Evolutionary conservation across 2,797 vertebrate genomes (phyloP), one percentile per base, ranked within the genome.

Genomic region (Sphenopsis melanotis): DNA sequence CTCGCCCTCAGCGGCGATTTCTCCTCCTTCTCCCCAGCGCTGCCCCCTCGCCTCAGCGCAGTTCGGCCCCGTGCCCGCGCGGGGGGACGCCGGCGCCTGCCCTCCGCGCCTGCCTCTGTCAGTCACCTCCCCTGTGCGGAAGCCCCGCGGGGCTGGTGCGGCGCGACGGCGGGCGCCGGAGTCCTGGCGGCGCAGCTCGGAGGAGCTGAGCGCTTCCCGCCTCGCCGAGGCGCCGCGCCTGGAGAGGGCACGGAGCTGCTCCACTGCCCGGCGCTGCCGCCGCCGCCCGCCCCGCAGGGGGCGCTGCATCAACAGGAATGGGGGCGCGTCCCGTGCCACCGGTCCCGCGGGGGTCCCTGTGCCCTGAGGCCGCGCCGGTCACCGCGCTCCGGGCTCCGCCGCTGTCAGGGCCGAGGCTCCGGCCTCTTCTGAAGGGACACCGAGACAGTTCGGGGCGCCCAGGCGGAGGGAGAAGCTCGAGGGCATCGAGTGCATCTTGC

Each of bases 221-320:
- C n/a, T n/a, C 15, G 12, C 55, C 15, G 17, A 7, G 52, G 70
- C 32, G 52, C 59, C 46, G n/a, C 39, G 66, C 24, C 36, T 29
- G 37, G 17, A 14, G 39, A 32, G 37, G 34, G 30, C 82, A 6
- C 26, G 42, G 3, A 19, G 42, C 78, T 1, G 19, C 12, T 34
- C 26, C 30, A 0, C 3, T 10, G 4, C 11, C 15, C 42, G 5
- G 13, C 22, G 14, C 14, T 5, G 56, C 16, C 7, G 46, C 46
- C 34, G 16, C 6, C 24, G 12, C 53, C 96, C 81, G 34, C 14
- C 60, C 96, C 81, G 91, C 93, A 96, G 95, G 91, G 94, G 97
- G 97, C 86, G 96, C 96, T 94, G 90, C 53, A 68, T 75, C 86
- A 41, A 89, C 89, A 83, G 94, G 59, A 78, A 95, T 96, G 10